A percentile compares a stretch with the other conserved stretches of the same genome.
Conservation (phyloP, 92 coral and sea anemone genomes). For the Porites evermanni region DNA sequence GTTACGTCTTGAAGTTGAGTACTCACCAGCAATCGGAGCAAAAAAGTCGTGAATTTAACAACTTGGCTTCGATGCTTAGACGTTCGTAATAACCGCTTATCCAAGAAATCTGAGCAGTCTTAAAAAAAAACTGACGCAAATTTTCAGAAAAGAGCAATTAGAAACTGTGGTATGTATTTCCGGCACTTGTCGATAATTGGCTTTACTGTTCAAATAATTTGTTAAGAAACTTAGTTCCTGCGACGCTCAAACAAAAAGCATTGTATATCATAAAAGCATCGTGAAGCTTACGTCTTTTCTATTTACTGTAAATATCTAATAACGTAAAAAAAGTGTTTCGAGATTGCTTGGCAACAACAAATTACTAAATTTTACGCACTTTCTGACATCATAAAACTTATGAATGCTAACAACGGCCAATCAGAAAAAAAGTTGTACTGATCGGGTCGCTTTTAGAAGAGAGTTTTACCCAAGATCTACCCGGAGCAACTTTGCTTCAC, state of each 20-base stretch:
- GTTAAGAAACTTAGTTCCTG: neutral
- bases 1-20: neutral
- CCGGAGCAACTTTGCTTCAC: no score
- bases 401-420: no score
- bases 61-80: neutral
- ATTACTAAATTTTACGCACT: no score
- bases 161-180: neutral
- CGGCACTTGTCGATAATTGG: slow-evolving; percentile 6
- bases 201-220: slow-evolving; percentile 17
- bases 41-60: neutral
- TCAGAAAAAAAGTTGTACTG: no score
- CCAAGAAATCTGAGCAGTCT: neutral
- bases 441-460: no score
- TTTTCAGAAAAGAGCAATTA: neutral
- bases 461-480: no score
- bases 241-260: neutral
- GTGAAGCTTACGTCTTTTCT: neutral
- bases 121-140: neutral
- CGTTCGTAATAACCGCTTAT: neutral
- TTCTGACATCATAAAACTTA: no score
- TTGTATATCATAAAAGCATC: neutral
- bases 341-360: neutral
- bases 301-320: neutral
- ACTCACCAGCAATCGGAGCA: neutral
- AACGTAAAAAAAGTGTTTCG: neutral